These are phyloP conservation scores for Falcunculus frontatus DNA, from an alignment of 2,113 vertebrate species.

Conservation along the genomic window DNA sequence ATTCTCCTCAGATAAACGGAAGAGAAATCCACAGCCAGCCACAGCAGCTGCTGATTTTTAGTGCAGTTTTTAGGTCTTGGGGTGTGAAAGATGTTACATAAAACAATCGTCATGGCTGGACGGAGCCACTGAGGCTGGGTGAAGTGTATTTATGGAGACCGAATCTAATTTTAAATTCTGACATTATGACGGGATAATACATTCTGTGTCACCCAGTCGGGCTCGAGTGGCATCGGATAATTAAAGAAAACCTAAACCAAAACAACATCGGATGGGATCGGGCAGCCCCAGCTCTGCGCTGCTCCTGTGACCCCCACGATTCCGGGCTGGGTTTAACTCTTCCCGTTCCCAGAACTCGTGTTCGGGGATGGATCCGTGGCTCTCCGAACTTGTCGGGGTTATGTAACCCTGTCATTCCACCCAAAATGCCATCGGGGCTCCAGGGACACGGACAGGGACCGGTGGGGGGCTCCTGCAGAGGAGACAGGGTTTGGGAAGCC, in stretches of 20 bases:
- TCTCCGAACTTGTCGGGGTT: not conserved
- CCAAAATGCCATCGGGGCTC: not conserved
- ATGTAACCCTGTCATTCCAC: not conserved
- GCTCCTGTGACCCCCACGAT: not conserved
- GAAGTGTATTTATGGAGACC: not conserved
- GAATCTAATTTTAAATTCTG: constrained; percentile 59
- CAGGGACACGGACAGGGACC: not conserved
- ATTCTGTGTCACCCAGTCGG: constrained; percentile 11
- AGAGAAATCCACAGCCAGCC: not conserved
- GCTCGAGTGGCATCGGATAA: not conserved
- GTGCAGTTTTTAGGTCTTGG: not conserved
- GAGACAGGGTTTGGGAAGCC: not conserved
- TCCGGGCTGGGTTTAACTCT: not conserved
- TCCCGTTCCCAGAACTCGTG: not conserved
- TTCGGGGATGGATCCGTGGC: not conserved
- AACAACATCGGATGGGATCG: not conserved
- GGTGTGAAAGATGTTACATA: not conserved
- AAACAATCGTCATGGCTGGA: not conserved
- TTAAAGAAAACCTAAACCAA: constrained; percentile 19
- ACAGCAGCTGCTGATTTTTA: not conserved
- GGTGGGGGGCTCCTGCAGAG: not conserved
- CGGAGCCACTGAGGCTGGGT: not conserved
- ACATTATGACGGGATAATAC: constrained; percentile 27
- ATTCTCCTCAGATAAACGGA: not conserved
- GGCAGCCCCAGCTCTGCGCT: not conserved